Evolutionary conservation across 2,888 invertebrate species (phyloP), one percentile per base, ranked within the genome.

Genomic region (Rapana venosa): DNA sequence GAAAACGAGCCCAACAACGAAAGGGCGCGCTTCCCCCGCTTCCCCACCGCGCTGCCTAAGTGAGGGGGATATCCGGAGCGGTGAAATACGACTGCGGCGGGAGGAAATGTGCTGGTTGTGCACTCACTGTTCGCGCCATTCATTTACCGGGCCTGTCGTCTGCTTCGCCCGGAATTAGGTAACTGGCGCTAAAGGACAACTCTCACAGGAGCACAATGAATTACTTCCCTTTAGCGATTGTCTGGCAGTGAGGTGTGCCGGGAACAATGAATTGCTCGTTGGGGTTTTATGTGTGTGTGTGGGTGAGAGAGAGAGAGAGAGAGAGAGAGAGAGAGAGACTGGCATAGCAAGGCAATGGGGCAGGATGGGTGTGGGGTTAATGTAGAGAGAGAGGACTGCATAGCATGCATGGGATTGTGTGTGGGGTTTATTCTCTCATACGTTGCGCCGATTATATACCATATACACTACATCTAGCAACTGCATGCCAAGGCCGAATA

Each of bases 1-100:
- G 22, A 35, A 88, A 66, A 32, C 32, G 83, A 66, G 36, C 79
- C 20, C 58, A 84, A 88, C 88, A 88, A 88, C 58, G 88, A 88
- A 84, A 83, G 74, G 84, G 58, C 81, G 77, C 77, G 77, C 32
- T 77, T 30, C 77, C 0, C 22, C 36, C 47, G 88, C 83, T 88
- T 88, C 56, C 66, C 88, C 66, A 84, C 81, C 81, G 70, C 81
- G 88, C 61, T 35, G 88, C 35, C 88, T 88, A 84, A 88, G 88
- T 88, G 88, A 88, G 88, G 58, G 88, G 84, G 88, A 88, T 56
- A 88, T 88, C 88, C 88, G 79, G 56, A 58, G 58, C 32, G 35
- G 66, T 88, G 56, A 88, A 88, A 88, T 88, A 88, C 47, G 88
- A 66, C 84, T 11, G n/a, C 32, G 8, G 70, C 30, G 36, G 70